These are phyloP conservation scores for Patella vulgata DNA, from an alignment of 1,140 invertebrate genomes.

Conservation along the genomic window DNA sequence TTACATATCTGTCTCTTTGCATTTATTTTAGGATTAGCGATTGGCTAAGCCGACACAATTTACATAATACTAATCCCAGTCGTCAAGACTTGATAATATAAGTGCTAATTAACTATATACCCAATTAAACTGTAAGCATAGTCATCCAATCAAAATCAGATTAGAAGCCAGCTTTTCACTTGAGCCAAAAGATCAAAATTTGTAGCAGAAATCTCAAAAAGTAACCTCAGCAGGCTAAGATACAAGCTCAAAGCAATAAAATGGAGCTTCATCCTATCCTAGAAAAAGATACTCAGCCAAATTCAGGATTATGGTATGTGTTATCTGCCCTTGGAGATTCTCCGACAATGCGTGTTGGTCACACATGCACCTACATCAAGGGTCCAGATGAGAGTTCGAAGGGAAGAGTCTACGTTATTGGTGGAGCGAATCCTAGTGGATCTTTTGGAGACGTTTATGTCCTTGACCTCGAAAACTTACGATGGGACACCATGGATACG, in stretches of 20 bases:
- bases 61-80: too few relatives aligned
- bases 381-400: constrained; percentile 39
- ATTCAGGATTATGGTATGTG: constrained; percentile 60
- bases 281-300: constrained; percentile 50
- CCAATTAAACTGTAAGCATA: too few relatives aligned
- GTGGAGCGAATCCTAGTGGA: constrained; percentile 64
- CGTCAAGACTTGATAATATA: too few relatives aligned
- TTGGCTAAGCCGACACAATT: too few relatives aligned
- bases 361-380: constrained; percentile 55
- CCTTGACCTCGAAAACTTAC: constrained; percentile 60
- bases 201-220: too few relatives aligned
- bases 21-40: too few relatives aligned
- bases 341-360: constrained; percentile 64
- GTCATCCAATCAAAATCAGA: too few relatives aligned
- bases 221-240: too few relatives aligned
- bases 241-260: constrained; percentile 2
- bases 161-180: too few relatives aligned
- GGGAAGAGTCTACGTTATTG: constrained; percentile 63
- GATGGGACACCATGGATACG: constrained; percentile 59
- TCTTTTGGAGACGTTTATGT: constrained; percentile 62
- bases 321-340: constrained; percentile 58
- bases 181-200: too few relatives aligned
- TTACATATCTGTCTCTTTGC: too few relatives aligned
- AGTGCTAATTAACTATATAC: too few relatives aligned
- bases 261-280: constrained; percentile 66